Evolutionary conservation across 2,797 vertebrate species (phyloP).

Genomic region (Semaprochilodus insignis): DNA sequence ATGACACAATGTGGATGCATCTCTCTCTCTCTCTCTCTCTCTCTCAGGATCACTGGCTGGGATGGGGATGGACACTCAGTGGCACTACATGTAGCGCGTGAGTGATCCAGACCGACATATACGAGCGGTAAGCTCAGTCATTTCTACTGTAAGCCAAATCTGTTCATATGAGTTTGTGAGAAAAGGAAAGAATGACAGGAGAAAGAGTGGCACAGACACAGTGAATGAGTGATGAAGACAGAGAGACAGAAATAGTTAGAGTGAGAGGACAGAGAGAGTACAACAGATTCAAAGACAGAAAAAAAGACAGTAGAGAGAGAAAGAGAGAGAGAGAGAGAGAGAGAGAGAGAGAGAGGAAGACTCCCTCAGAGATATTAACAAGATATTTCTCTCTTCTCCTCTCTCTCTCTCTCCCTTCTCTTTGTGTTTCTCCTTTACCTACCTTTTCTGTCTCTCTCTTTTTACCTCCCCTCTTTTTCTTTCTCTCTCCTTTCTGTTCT

Average conservation of each 20-base stretch:
- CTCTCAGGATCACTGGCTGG: slow-evolving; percentile 88
- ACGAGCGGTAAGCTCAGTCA: slow-evolving; percentile 24
- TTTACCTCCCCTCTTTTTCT: neutral
- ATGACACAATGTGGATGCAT: neutral
- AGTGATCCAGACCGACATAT: slow-evolving; percentile 72
- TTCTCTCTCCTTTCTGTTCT: slow-evolving; percentile 78
- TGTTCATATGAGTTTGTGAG: neutral
- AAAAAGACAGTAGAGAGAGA: neutral
- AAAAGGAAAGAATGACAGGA: neutral
- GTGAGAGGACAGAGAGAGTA: too few species aligned
- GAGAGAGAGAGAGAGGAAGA: too few species aligned
- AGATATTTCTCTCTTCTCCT: neutral
- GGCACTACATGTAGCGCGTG: slow-evolving; percentile 94
- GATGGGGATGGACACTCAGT: slow-evolving; percentile 95
- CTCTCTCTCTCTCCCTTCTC: slow-evolving; percentile 75
- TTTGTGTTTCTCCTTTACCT: slow-evolving; percentile 58
- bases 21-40: slow-evolving; percentile 19
- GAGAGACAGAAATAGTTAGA: neutral
- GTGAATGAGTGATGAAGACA: neutral
- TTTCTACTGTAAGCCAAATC: neutral
- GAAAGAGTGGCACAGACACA: neutral
- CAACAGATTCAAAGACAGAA: neutral
- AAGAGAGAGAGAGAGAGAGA: neutral
- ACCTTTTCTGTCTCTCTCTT: slow-evolving; percentile 41
- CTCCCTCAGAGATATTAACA: too few species aligned